phyloP scores from a whole-genome alignment of 2,113 vertebrate species.

The Brachionichthys hirsutus region DNA sequence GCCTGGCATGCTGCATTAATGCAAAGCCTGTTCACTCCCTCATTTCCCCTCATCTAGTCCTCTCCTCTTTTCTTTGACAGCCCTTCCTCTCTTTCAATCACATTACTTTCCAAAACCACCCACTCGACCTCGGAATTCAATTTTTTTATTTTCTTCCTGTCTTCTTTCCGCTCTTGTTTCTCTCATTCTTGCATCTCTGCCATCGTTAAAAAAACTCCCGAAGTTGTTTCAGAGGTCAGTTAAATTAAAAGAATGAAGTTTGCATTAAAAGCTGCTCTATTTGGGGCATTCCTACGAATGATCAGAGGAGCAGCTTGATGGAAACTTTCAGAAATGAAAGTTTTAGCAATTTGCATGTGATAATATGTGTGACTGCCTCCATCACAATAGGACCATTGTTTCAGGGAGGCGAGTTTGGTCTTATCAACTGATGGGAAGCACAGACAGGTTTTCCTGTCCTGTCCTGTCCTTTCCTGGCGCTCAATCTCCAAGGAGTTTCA shows the following conservation, averaged over 20 bases:
- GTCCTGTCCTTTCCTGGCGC: constrained; percentile 35
- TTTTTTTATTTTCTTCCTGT: not conserved
- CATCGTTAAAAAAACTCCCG: not conserved
- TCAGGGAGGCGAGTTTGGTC: constrained; percentile 18
- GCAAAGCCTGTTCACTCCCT: no score
- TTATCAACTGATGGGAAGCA: constrained; percentile 48
- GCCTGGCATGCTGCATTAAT: no score
- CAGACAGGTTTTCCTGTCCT: constrained; percentile 50
- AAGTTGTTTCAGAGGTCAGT: constrained; percentile 4
- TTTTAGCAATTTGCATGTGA: constrained; percentile 51
- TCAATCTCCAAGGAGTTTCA: constrained; percentile 46
- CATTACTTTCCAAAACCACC: no score
- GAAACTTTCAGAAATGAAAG: constrained; percentile 18
- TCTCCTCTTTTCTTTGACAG: no score
- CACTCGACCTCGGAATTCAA: not conserved
- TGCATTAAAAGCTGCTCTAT: not conserved
- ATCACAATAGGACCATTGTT: constrained; percentile 37
- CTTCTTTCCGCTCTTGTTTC: not conserved
- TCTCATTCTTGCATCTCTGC: not conserved
- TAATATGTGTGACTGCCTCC: constrained; percentile 54
- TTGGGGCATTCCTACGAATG: not conserved
- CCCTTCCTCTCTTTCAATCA: no score
- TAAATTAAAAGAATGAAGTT: not conserved
- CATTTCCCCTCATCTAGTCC: no score
- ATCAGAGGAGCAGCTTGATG: not conserved